Percentiles rank a stretch among this genome's conserved stretches.
Evolutionary conservation across 2,797 vertebrate species (phyloP).

Genomic region (Oophaga sylvatica): DNA sequence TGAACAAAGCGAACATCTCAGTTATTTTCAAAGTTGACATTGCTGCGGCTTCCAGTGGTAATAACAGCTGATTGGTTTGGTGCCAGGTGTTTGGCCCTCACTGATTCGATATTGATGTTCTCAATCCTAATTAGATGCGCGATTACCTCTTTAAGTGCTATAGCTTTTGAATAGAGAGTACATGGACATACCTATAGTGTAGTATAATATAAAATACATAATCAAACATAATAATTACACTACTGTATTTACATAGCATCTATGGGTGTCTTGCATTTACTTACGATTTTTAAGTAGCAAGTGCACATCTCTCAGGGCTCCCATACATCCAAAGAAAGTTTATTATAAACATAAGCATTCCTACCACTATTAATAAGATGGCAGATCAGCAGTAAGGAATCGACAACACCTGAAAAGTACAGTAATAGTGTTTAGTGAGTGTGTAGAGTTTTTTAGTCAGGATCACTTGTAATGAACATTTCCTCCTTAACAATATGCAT

Average conservation of each 20-base stretch:
- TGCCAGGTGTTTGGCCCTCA: too few relatives aligned
- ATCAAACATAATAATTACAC: not conserved
- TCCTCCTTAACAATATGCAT: not conserved
- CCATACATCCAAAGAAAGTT: constrained; percentile 81
- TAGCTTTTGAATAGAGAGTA: too few relatives aligned
- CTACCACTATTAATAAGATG: constrained; percentile 75
- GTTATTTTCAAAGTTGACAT: too few relatives aligned
- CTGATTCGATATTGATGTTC: too few relatives aligned
- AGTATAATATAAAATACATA: not conserved
- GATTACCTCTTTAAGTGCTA: too few relatives aligned
- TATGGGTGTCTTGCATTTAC: constrained; percentile 13
- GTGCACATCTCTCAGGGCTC: constrained; percentile 75
- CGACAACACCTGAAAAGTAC: constrained; percentile 74
- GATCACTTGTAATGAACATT: not conserved
- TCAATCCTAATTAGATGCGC: too few relatives aligned
- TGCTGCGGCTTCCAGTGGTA: too few relatives aligned
- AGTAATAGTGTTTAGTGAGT: not conserved
- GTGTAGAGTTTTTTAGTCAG: not conserved
- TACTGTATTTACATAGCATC: not conserved
- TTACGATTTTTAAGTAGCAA: constrained; percentile 75
- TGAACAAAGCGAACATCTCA: too few relatives aligned
- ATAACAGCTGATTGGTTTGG: too few relatives aligned
- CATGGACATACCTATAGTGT: too few relatives aligned
- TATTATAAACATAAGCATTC: constrained; percentile 76
- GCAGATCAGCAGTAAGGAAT: constrained; percentile 79